Evolutionary conservation across 2,888 invertebrate genomes (phyloP), one percentile per base, ranked within the genome.

Genomic region (Anorthoa munda): DNA sequence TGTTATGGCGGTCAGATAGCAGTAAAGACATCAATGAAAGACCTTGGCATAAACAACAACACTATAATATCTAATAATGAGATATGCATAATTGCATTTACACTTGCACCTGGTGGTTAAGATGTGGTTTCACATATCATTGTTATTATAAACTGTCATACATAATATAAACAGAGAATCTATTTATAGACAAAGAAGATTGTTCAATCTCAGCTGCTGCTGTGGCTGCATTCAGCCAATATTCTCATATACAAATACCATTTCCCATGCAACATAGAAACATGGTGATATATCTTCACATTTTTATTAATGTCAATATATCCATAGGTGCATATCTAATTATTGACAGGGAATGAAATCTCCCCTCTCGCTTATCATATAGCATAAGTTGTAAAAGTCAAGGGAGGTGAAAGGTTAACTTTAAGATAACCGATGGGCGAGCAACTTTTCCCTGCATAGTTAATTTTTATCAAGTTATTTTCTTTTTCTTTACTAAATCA

Each of bases 331-430:
- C 50, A 55, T 79, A 81, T 81, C 81, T 80, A 56, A 79, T 80
- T 81, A 81, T 21, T 68, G 67, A 76, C 81, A 67, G 81, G 60
- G 53, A 75, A 75, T 53, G 53, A 80, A 81, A 81, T 76, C 76
- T 70, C 53, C 76, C n/a, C n/a, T n/a, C n/a, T 76, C 23, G 60
- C 71, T 80, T 80, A 76, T 80, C 65, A 71, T 61, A 51, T 53
- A 9, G 51, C 81, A 66, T 66, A 70, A 60, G 58, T 65, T 66
- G 71, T 79, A 65, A 76, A 79, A 71, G 67, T 71, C 71, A 76
- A 71, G 26, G 21, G 9, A 76, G 81, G 79, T 79, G 53, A 75
- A 75, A 80, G 76, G 79, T 75, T 56, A 80, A 60, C 55, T 67
- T 65, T 55, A 76, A 81, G 76, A 81, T 79, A 80, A 76, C 56